These are phyloP conservation scores for Falco biarmicus DNA, from an alignment of 2,797 vertebrate species.

Conservation along the genomic window DNA sequence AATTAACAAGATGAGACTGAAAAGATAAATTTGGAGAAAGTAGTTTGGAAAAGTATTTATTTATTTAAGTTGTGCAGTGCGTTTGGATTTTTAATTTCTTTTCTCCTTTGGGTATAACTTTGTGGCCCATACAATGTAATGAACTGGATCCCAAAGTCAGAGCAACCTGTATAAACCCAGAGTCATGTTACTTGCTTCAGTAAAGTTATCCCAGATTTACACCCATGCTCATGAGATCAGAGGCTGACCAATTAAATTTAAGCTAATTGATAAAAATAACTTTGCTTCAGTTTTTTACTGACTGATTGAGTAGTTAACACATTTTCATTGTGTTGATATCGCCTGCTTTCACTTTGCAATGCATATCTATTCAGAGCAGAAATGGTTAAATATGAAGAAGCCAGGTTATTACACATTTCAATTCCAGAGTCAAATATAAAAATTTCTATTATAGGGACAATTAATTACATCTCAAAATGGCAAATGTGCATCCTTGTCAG, in stretches of 20 bases:
- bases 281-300: conserved; percentile 28
- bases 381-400: conserved; percentile 94
- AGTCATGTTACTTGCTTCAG: fast-evolving
- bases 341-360: conserved; percentile 46
- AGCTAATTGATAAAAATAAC: conserved; percentile 45
- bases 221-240: not conserved
- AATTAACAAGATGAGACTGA: not conserved
- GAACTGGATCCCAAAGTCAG: not conserved
- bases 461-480: conserved; percentile 99
- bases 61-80: not conserved
- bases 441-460: conserved; percentile 99
- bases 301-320: conserved; percentile 45
- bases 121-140: not conserved
- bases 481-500: conserved; percentile 99
- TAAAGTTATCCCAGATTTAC: not conserved
- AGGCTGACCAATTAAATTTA: not conserved
- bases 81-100: not conserved
- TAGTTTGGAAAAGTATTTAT: not conserved
- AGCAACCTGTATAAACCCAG: not conserved
- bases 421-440: conserved; percentile 99
- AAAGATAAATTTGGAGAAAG: not conserved
- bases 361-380: conserved; percentile 74
- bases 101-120: not conserved
- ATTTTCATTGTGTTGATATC: conserved; percentile 17
- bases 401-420: conserved; percentile 98